Evolutionary conservation across 2,113 vertebrate species (phyloP).

Genomic region (Corythoichthys intestinalis): DNA sequence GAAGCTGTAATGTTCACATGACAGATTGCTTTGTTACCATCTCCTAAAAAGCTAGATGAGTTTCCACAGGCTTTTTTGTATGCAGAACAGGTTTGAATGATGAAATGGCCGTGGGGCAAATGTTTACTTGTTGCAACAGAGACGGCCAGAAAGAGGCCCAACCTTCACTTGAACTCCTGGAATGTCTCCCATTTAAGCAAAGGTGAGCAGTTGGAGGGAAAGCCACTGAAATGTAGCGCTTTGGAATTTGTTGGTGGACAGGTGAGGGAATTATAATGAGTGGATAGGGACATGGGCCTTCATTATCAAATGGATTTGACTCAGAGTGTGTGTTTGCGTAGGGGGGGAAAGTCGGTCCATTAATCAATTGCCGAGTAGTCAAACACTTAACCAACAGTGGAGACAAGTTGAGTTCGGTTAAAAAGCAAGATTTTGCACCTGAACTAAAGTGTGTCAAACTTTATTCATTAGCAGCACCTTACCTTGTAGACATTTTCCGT

Average conservation of each 20-base stretch:
- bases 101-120: slow-evolving; percentile 50
- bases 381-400: background rate
- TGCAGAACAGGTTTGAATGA: slow-evolving; percentile 58
- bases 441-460: slow-evolving; percentile 38
- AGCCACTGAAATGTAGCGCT: slow-evolving; percentile 1
- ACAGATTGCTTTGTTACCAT: background rate
- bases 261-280: background rate
- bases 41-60: background rate
- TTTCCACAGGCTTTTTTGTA: background rate
- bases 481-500: slow-evolving; percentile 98
- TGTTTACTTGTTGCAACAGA: slow-evolving; percentile 74
- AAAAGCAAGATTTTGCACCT: too few species aligned
- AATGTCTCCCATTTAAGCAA: slow-evolving; percentile 40
- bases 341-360: background rate
- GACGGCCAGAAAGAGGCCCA: slow-evolving; percentile 27
- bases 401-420: background rate
- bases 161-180: slow-evolving; percentile 43
- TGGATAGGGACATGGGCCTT: slow-evolving; percentile 2
- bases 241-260: background rate
- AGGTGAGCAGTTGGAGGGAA: background rate
- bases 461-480: slow-evolving; percentile 56
- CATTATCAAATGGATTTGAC: slow-evolving; percentile 3
- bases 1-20: background rate
- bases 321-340: background rate
- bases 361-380: background rate